A percentile compares a stretch with the other conserved stretches of the same genome.
phyloP scores from a whole-genome alignment of 2,888 invertebrate genomes.

The Lithodes maja region DNA sequence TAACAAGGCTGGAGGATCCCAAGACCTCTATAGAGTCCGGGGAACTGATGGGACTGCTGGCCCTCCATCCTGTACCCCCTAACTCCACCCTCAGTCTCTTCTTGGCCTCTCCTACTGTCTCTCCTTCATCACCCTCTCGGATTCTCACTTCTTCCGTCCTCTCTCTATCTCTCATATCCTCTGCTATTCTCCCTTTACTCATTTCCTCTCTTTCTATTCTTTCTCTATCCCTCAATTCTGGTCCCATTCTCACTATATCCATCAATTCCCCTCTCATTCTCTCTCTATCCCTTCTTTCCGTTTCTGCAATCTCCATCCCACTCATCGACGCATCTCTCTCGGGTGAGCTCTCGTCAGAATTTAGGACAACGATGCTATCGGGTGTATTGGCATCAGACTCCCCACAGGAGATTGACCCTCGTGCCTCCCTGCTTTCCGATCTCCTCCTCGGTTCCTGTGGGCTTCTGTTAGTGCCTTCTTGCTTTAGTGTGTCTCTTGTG shows the following conservation, averaged over 20 bases:
- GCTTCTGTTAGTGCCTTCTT: neutral
- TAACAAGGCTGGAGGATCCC: slow-evolving; percentile 46
- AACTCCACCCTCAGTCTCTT: slow-evolving; percentile 6
- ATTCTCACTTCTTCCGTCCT: too few relatives aligned
- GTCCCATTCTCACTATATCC: too few relatives aligned
- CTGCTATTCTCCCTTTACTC: too few relatives aligned
- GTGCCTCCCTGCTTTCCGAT: neutral
- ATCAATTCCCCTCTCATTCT: too few relatives aligned
- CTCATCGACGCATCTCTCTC: slow-evolving; percentile 8
- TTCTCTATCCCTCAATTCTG: too few relatives aligned
- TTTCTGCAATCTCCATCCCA: neutral
- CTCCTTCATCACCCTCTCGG: neutral
- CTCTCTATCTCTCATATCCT: too few relatives aligned
- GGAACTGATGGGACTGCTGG: slow-evolving; percentile 57
- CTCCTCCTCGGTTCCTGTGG: neutral
- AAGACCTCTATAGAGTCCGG: slow-evolving; percentile 66
- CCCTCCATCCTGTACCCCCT: neutral
- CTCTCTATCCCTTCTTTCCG: neutral
- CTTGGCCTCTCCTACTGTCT: neutral
- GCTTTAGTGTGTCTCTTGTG: neutral
- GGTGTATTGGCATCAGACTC: slow-evolving; percentile 56
- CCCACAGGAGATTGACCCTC: slow-evolving; percentile 12
- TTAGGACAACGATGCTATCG: slow-evolving; percentile 62
- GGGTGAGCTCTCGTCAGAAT: slow-evolving; percentile 55
- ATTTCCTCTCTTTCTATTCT: too few relatives aligned